Base-by-base conservation (phyloP, 2,888 invertebrate genomes). In the Phalangium opilio region DNA sequence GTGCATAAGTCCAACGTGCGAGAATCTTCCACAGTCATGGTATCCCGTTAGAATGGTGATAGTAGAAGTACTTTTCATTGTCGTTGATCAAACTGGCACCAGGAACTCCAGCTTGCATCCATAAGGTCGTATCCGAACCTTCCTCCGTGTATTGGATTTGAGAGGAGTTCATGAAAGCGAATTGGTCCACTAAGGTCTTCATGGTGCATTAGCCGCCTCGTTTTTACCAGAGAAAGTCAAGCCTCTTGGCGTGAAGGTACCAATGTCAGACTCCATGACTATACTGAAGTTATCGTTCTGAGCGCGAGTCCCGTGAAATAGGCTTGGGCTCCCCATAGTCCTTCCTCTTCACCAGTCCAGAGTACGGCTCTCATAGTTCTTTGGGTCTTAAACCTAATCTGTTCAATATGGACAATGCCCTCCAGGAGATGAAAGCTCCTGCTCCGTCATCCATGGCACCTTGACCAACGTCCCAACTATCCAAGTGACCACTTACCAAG, bases 391-490 rank as follows among this genome's bases (percentile, higher is more conserved):
- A 65, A 19, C 74, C 74, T 2, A 86, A 66, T 7, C 67, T 67
- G 55, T 77, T 77, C 3, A 85, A 63, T 34, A 83, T 67, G 7
- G 76, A 75, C 15, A 83, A 68, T 10, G 79, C 77, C 53, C 77
- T 76, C 79, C 81, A 83, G 18, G 83, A 79, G 33, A 84, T 76
- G 57, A 84, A 79, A 18, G 80, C 73, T 43, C 85, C 85, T 48
- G 81, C 84, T 3, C 66, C 70, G 58, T 86, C 84, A 62, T 86
- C 85, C 83, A 86, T 83, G 5, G 84, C 84, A 14, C 85, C 86
- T 58, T 80, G 75, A 1, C 85, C 85, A 11, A 85, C 81, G 64
- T 86, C 84, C 85, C 85, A 86, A 60, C 82, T 82, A 60, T 86
- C 86, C 20, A 86, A 70, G 63, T 86, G 86, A 12, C 85, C 86